These are phyloP conservation scores for Drosophila kohkoa DNA, from an alignment of 1,140 invertebrate genomes.

Conservation along the genomic window DNA sequence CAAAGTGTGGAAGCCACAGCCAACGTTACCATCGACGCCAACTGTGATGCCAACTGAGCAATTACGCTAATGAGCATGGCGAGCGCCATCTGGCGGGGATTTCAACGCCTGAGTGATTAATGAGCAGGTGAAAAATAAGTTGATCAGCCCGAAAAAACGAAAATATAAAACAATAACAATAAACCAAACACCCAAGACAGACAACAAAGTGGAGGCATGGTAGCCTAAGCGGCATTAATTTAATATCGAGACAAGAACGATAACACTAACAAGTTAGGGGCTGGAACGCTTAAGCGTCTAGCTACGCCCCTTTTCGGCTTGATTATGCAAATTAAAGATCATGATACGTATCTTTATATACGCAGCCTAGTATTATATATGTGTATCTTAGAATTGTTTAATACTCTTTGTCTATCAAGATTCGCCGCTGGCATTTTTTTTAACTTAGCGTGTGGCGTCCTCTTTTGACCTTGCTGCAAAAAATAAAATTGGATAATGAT, in stretches of 20 bases:
- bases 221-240: constrained; percentile 51
- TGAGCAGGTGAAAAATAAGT: constrained; percentile 71
- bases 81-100: constrained; percentile 77
- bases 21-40: constrained; percentile 40
- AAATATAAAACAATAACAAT: constrained; percentile 24
- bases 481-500: constrained; percentile 31
- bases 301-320: constrained; percentile 12
- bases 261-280: constrained; percentile 49
- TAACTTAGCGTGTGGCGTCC: constrained; percentile 41
- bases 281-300: constrained; percentile 7
- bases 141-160: constrained; percentile 54
- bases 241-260: constrained; percentile 46
- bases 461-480: constrained; percentile 48
- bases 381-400: constrained; percentile 35
- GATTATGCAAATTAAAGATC: constrained; percentile 42
- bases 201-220: constrained; percentile 15
- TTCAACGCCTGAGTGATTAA: constrained; percentile 82
- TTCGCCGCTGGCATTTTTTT: constrained; percentile 27
- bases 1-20: constrained; percentile 46
- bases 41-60: constrained; percentile 55
- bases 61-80: constrained; percentile 79
- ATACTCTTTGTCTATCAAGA: constrained; percentile 37
- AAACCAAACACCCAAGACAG: constrained; percentile 6
- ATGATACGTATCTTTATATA: constrained; percentile 17
- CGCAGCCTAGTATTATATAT: constrained; percentile 4